Conservation (phyloP, 92 coral and sea anemone genomes). For the Chrysogorgia sp. region DNA sequence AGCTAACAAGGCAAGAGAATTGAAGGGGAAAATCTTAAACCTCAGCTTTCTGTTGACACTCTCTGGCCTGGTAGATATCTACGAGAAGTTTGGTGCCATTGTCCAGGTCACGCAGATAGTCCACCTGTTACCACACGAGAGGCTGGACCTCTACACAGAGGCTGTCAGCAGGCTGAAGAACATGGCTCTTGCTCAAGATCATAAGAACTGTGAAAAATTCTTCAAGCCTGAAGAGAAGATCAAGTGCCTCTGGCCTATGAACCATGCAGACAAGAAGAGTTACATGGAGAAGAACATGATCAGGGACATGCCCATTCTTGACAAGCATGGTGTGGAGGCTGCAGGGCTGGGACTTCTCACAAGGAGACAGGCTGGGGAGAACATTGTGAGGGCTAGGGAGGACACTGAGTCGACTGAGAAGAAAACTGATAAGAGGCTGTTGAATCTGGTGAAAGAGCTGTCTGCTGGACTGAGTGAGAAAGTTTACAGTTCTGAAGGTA, state of each 20-base stretch:
- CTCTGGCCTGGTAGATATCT: slow-evolving; percentile 5
- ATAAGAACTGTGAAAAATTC: background rate
- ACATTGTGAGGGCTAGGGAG: too few species aligned
- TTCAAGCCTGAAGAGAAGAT: slow-evolving; percentile 3
- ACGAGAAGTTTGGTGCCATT: slow-evolving; percentile 14
- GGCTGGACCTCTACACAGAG: background rate
- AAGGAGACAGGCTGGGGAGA: too few species aligned
- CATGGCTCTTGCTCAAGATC: background rate
- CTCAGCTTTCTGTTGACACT: background rate
- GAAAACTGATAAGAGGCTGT: too few species aligned
- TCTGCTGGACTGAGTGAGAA: too few species aligned
- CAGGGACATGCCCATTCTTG: slow-evolving; percentile 1
- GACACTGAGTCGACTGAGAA: too few species aligned
- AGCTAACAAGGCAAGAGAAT: slow-evolving; percentile 5
- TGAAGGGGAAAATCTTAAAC: slow-evolving; percentile 11
- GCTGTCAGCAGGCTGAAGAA: background rate
- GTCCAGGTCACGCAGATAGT: slow-evolving; percentile 7
- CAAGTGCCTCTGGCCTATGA: background rate
- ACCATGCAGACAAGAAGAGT: slow-evolving; percentile 8
- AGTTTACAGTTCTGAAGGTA: too few species aligned
- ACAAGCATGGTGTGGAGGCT: background rate
- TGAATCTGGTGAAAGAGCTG: too few species aligned
- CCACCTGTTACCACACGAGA: slow-evolving; percentile 23
- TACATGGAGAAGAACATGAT: background rate
- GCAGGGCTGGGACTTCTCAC: too few species aligned